Percentiles rank a stretch among this genome's conserved stretches.
Conservation (phyloP, 1,140 invertebrate species). For the Drosophila busckii region DNA sequence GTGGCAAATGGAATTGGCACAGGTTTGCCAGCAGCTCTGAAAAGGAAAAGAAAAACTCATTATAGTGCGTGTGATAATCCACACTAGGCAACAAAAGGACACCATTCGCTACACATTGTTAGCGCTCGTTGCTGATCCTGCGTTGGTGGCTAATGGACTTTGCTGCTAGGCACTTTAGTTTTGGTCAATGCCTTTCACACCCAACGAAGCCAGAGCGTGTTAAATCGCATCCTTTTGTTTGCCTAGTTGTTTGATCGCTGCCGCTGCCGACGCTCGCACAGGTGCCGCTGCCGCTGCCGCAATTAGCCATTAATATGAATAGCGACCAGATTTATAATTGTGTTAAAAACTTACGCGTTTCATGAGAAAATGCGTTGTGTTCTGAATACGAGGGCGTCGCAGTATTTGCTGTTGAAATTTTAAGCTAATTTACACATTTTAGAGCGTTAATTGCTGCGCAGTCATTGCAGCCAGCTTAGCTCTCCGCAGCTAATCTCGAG, state of each 20-base stretch:
- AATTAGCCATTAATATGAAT: constrained; percentile 67
- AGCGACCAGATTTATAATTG: constrained; percentile 65
- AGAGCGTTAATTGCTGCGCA: constrained; percentile 60
- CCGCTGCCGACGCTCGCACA: constrained; percentile 56
- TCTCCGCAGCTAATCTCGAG: neutral
- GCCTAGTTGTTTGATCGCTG: constrained; percentile 53
- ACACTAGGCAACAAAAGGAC: constrained; percentile 53
- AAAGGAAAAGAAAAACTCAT: constrained; percentile 47
- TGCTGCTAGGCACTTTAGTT: constrained; percentile 53
- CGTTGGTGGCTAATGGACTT: constrained; percentile 69
- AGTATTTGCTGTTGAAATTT: constrained; percentile 65
- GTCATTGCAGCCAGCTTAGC: constrained; percentile 38
- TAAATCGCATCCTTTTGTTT: constrained; percentile 56
- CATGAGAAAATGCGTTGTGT: constrained; percentile 42
- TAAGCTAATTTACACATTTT: constrained; percentile 73
- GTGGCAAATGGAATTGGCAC: constrained; percentile 54
- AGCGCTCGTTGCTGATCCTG: constrained; percentile 36
- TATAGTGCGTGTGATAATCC: constrained; percentile 72
- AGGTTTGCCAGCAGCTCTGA: constrained; percentile 68
- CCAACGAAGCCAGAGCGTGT: constrained; percentile 53
- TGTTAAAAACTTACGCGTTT: constrained; percentile 65
- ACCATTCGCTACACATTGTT: constrained; percentile 75
- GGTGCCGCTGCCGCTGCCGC: constrained; percentile 45
- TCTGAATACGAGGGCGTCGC: constrained; percentile 40
- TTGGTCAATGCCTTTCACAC: constrained; percentile 74